Percentiles rank a stretch among this genome's conserved stretches.
Conservation (phyloP, 1,140 invertebrate genomes). For the Maconellicoccus hirsutus region DNA sequence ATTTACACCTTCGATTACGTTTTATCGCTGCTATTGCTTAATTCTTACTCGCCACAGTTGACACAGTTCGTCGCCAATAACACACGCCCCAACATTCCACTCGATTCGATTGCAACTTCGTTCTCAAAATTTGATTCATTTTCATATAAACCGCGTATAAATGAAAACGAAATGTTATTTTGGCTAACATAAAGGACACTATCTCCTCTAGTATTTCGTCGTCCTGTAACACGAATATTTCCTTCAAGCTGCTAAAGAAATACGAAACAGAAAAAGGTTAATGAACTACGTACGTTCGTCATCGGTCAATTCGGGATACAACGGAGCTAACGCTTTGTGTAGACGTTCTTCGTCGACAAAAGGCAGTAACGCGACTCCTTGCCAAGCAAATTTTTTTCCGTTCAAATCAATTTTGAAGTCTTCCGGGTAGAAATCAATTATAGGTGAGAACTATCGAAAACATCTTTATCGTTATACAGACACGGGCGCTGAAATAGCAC, state of each 20-base stretch:
- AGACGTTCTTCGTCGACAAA: slow-evolving; percentile 94
- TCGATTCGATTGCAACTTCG: slow-evolving; percentile 43
- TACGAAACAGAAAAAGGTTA: slow-evolving; percentile 1
- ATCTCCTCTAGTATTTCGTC: slow-evolving; percentile 45
- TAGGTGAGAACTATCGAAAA: slow-evolving; percentile 65
- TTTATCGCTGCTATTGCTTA: slow-evolving; percentile 18
- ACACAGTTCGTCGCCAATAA: slow-evolving; percentile 56
- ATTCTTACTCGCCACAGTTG: slow-evolving; percentile 47
- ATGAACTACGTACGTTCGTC: slow-evolving; percentile 45
- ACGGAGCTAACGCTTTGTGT: slow-evolving; percentile 70
- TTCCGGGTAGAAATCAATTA: slow-evolving; percentile 98
- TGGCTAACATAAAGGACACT: slow-evolving; percentile 43
- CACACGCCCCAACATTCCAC: slow-evolving; percentile 63
- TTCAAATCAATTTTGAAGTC: slow-evolving; percentile 99
- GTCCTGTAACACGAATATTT: slow-evolving; percentile 33
- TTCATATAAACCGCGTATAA: slow-evolving; percentile 55
- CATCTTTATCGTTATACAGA: neutral
- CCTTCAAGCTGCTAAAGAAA: neutral
- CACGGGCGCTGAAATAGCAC: neutral
- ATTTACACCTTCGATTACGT: no score
- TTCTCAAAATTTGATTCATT: slow-evolving; percentile 39
- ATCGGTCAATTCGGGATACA: slow-evolving; percentile 63
- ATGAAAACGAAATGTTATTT: slow-evolving; percentile 52
- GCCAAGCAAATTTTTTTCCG: slow-evolving; percentile 99
- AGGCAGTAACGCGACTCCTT: slow-evolving; percentile 93